Conservation (phyloP, 2,888 invertebrate species). For the Macrophya alboannulata region DNA sequence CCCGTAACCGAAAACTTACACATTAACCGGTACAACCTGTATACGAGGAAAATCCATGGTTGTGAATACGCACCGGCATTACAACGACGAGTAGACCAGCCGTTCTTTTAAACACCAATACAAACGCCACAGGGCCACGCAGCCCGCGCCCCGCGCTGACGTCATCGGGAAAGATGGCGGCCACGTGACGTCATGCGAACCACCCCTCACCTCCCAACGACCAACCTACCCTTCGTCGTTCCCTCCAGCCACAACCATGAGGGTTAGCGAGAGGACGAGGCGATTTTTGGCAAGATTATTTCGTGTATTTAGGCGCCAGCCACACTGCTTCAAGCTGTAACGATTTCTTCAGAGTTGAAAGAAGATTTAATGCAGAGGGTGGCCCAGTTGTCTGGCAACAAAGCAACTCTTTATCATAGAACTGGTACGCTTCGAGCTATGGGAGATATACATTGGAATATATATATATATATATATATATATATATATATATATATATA, state of each 20-base stretch:
- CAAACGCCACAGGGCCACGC: conserved; percentile 55
- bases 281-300: conserved; percentile 56
- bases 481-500: too few species aligned
- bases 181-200: conserved; percentile 78
- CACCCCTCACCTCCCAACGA: neutral
- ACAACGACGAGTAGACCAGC: conserved; percentile 25
- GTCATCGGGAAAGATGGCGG: conserved; percentile 81
- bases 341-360: conserved; percentile 56
- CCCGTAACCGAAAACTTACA: conserved; percentile 4
- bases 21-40: conserved; percentile 5
- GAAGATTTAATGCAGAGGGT: conserved; percentile 54
- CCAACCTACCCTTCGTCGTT: conserved; percentile 30
- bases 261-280: conserved; percentile 53
- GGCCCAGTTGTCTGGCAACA: conserved; percentile 55
- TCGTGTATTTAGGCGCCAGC: conserved; percentile 55
- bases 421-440: conserved; percentile 45
- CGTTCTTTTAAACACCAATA: conserved; percentile 43
- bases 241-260: conserved; percentile 38
- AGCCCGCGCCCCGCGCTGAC: conserved; percentile 76
- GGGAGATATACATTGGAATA: conserved; percentile 46
- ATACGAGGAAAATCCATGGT: conserved; percentile 21
- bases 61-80: conserved; percentile 51
- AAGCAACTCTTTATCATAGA: conserved; percentile 56
- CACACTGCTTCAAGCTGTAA: conserved; percentile 53
- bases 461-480: too few species aligned